Evolutionary conservation across 2,888 invertebrate genomes (phyloP).

Genomic region (Volucella inflata): DNA sequence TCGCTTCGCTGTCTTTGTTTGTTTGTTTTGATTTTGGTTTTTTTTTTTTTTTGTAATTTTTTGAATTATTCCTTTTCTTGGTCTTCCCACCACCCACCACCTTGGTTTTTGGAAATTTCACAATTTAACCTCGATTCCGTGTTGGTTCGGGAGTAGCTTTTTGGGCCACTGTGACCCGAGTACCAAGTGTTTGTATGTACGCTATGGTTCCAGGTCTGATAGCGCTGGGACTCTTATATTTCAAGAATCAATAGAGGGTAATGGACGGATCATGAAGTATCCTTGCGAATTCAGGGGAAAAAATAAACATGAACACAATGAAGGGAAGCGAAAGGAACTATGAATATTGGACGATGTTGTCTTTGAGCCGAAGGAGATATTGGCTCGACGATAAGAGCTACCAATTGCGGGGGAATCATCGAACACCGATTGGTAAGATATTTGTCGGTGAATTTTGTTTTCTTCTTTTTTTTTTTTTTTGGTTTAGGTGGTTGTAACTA

Average conservation of each 20-base stretch:
- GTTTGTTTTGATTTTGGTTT: not conserved
- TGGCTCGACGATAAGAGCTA: not conserved
- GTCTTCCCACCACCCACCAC: not conserved
- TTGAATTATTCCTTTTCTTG: slow-evolving; percentile 15
- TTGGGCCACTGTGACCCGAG: slow-evolving; percentile 51
- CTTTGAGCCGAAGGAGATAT: slow-evolving; percentile 6
- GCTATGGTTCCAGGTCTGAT: slow-evolving; percentile 46
- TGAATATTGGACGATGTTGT: slow-evolving; percentile 15
- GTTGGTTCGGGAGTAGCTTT: slow-evolving; percentile 29
- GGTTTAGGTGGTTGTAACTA: slow-evolving; percentile 18
- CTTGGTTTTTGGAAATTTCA: slow-evolving; percentile 13
- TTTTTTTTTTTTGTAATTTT: slow-evolving; percentile 23
- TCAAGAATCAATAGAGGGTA: slow-evolving; percentile 12
- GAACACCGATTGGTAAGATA: slow-evolving; percentile 39
- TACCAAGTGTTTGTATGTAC: slow-evolving; percentile 43
- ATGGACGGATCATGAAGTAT: slow-evolving; percentile 9
- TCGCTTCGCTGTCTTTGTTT: slow-evolving; percentile 1
- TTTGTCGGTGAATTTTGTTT: slow-evolving; percentile 33
- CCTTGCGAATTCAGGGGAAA: slow-evolving; percentile 53
- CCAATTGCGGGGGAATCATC: slow-evolving; percentile 38
- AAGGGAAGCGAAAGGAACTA: slow-evolving; percentile 29
- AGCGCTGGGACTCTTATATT: slow-evolving; percentile 28
- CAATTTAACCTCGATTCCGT: slow-evolving; percentile 67
- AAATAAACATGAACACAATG: slow-evolving; percentile 43
- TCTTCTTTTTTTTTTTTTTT: not conserved